phyloP scores from a whole-genome alignment of 2,797 vertebrate species.

The Chaenodraco wilsoni region DNA sequence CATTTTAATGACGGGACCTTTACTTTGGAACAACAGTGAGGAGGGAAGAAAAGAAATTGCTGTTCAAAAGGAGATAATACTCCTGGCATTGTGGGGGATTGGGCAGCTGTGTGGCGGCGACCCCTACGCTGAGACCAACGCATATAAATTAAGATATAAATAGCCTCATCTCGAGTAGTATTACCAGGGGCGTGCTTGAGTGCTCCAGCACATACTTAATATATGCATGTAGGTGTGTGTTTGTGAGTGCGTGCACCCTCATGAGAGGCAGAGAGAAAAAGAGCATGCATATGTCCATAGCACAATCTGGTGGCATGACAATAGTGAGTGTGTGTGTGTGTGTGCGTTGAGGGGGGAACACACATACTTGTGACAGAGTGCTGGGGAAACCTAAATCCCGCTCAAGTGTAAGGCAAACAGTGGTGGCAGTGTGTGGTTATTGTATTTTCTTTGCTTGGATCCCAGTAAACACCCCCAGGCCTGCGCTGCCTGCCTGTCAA shows the following conservation, averaged over 20 bases:
- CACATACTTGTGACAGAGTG: constrained; percentile 70
- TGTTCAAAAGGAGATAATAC: constrained; percentile 98
- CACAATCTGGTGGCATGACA: constrained; percentile 60
- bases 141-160: constrained; percentile 88
- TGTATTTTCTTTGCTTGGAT: constrained; percentile 97
- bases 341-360: constrained; percentile 25
- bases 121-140: constrained; percentile 74
- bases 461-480: constrained; percentile 97
- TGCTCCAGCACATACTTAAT: constrained; percentile 68
- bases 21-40: constrained; percentile 82
- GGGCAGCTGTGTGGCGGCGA: constrained; percentile 77
- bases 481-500: constrained; percentile 88
- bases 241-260: constrained; percentile 51
- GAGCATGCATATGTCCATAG: constrained; percentile 66
- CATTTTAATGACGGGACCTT: constrained; percentile 99
- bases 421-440: constrained; percentile 94
- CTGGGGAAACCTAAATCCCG: constrained; percentile 90
- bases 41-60: constrained; percentile 83
- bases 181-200: constrained; percentile 79
- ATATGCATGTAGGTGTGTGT: constrained; percentile 70
- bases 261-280: constrained; percentile 51
- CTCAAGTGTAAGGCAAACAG: constrained; percentile 99
- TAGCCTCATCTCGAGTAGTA: constrained; percentile 80
- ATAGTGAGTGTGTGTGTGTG: constrained; percentile 28
- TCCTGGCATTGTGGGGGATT: constrained; percentile 94